Conservation (phyloP, 2,797 vertebrate species). For the Pachyuromys duprasi region DNA sequence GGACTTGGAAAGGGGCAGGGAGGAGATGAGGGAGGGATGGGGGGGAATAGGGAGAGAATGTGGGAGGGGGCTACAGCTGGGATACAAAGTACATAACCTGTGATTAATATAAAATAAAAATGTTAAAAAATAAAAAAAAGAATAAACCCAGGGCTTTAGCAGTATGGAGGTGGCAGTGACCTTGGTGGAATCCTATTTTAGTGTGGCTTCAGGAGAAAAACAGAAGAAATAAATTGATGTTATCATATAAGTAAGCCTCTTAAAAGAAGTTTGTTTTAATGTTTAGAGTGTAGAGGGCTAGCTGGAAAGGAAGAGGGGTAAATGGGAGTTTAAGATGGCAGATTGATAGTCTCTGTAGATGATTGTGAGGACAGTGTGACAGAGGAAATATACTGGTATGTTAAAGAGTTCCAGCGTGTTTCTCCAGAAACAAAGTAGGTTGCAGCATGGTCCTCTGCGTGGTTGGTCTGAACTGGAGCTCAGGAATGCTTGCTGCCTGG, state of each 20-base stretch:
- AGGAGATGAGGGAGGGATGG: no score
- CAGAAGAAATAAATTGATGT: background rate
- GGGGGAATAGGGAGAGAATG: no score
- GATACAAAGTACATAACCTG: no score
- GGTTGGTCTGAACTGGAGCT: background rate
- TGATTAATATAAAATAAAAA: no score
- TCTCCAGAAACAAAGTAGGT: background rate
- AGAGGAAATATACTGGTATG: background rate
- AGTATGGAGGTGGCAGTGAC: background rate
- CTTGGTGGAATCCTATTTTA: background rate
- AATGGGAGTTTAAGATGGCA: background rate
- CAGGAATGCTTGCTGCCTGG: background rate
- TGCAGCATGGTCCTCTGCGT: background rate
- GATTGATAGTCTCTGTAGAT: background rate
- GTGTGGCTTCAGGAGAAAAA: background rate
- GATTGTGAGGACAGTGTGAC: background rate
- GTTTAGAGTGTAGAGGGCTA: background rate
- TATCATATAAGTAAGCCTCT: background rate
- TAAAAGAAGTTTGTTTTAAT: constrained; percentile 8
- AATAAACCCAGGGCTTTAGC: no score
- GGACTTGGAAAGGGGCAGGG: no score
- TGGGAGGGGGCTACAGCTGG: no score
- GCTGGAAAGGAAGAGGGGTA: background rate
- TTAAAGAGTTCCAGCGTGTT: background rate
- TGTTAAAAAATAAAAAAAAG: no score